Conservation (phyloP, 1,140 invertebrate species). For the Meloidogyne chitwoodi region DNA sequence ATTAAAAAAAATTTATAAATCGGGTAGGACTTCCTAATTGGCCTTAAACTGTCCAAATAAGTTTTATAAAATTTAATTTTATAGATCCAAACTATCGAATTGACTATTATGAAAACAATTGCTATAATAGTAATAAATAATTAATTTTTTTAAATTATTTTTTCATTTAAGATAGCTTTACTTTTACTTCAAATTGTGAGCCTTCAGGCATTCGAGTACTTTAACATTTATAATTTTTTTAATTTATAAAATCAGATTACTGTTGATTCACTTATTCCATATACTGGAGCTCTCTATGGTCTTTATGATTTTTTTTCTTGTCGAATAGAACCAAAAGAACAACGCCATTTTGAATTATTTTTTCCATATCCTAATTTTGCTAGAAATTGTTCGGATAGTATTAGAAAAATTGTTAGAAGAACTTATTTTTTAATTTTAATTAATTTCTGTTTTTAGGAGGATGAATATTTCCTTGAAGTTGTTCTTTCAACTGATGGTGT, state of each 20-base stretch:
- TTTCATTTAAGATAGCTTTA: conserved; percentile 50
- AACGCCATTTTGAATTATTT: conserved; percentile 46
- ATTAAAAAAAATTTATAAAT: not conserved
- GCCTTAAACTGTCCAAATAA: too few species aligned
- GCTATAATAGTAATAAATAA: conserved; percentile 50
- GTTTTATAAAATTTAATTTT: too few species aligned
- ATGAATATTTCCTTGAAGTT: conserved; percentile 56
- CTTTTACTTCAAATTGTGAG: conserved; percentile 48
- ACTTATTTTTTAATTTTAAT: conserved; percentile 5
- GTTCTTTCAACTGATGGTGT: conserved; percentile 59
- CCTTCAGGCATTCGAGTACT: conserved; percentile 50
- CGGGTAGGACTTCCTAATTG: too few species aligned
- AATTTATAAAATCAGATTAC: conserved; percentile 1
- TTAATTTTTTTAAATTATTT: not conserved
- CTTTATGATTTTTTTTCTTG: conserved; percentile 60
- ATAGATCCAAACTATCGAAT: conserved; percentile 54
- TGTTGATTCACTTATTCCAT: conserved; percentile 52
- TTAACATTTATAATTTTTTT: not conserved
- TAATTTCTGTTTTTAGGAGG: conserved; percentile 37
- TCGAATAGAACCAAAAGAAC: conserved; percentile 53
- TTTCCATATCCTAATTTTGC: conserved; percentile 55
- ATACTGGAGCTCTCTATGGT: conserved; percentile 58
- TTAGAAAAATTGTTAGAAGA: conserved; percentile 44
- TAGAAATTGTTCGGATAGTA: conserved; percentile 56
- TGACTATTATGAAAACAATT: conserved; percentile 60